A percentile compares a stretch with the other conserved stretches of the same genome.
These are phyloP conservation scores for Probaryconus sp. DNA, from an alignment of 1,140 invertebrate genomes.

Conservation along the genomic window DNA sequence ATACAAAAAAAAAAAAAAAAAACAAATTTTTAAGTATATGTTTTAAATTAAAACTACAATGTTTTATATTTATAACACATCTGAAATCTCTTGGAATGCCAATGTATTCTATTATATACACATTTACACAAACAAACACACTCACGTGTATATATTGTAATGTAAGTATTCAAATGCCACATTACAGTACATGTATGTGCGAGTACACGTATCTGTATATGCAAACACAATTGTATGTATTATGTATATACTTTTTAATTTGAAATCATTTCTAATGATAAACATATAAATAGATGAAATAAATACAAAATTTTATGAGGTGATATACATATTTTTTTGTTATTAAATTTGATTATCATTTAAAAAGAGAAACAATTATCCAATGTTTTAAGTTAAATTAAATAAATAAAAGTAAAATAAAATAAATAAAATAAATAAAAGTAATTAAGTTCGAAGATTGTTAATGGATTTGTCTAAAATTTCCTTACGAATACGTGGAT, in stretches of 20 bases:
- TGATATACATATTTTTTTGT: no score
- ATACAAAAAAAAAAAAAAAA: background rate
- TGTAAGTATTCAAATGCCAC: no score
- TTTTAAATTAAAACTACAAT: no score
- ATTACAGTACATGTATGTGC: conserved; percentile 23
- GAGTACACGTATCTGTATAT: conserved; percentile 11
- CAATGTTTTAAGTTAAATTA: background rate
- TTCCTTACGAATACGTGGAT: conserved; percentile 94
- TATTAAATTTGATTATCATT: no score
- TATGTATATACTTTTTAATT: conserved; percentile 50
- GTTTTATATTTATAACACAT: no score
- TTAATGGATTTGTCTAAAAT: conserved; percentile 95
- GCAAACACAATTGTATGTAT: conserved; percentile 25
- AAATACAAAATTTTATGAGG: conserved; percentile 6
- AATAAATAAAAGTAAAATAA: conserved; percentile 6
- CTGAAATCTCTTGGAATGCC: no score
- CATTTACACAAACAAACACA: no score
- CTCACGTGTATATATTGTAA: conserved; percentile 48
- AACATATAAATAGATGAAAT: conserved; percentile 10
- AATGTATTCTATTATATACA: no score
- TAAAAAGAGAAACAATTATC: conserved; percentile 16
- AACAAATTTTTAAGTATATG: background rate
- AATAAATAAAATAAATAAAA: background rate
- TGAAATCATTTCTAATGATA: conserved; percentile 34
- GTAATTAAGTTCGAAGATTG: conserved; percentile 85